Percentiles rank a stretch among this genome's conserved stretches.
phyloP scores from a whole-genome alignment of 2,888 invertebrate species.

The Euphydryas editha region DNA sequence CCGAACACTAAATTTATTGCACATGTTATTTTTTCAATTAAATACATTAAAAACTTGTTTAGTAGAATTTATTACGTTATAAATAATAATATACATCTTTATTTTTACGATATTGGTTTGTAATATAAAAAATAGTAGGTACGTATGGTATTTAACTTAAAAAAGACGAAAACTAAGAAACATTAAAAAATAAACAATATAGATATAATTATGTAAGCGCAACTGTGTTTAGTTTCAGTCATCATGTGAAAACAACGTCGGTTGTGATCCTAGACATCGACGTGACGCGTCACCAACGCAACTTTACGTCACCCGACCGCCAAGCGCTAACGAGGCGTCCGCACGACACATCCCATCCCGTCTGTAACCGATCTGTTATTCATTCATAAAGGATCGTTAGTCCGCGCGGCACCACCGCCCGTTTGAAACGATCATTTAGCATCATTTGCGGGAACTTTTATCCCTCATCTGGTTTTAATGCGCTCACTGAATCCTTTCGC shows the following conservation, averaged over 20 bases:
- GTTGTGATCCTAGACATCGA: neutral
- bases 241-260: neutral
- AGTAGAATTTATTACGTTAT: too few relatives aligned
- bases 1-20: neutral
- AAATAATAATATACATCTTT: too few relatives aligned
- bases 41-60: too few relatives aligned
- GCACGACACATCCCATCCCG: constrained; percentile 48
- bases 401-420: constrained; percentile 51
- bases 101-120: too few relatives aligned
- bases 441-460: constrained; percentile 78
- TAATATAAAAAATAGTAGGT: too few relatives aligned
- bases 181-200: too few relatives aligned
- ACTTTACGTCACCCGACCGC: constrained; percentile 35
- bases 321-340: constrained; percentile 50
- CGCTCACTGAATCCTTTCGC: constrained; percentile 70
- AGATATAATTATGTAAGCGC: too few relatives aligned
- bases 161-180: too few relatives aligned
- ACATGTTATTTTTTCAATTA: too few relatives aligned
- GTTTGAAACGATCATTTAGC: constrained; percentile 68
- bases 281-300: constrained; percentile 28
- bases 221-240: too few relatives aligned
- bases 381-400: constrained; percentile 50
- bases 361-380: constrained; percentile 54
- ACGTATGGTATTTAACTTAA: too few relatives aligned
- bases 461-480: constrained; percentile 78